These are phyloP conservation scores for Ectropis crepuscularia DNA, from an alignment of 2,888 invertebrate species.

Conservation along the genomic window DNA sequence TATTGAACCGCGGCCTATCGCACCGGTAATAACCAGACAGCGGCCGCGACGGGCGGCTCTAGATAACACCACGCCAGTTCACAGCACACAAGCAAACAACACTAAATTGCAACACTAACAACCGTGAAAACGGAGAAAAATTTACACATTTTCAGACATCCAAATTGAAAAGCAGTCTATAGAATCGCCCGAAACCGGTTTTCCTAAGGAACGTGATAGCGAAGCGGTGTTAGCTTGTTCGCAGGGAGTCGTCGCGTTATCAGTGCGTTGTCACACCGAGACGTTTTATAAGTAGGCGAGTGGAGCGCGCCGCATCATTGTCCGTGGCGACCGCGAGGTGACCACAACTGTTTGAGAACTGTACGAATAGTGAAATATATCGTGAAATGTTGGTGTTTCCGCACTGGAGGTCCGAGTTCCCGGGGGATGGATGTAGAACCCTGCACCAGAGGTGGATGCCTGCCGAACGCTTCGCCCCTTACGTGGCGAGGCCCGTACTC, in stretches of 20 bases:
- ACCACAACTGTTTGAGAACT: conserved; percentile 53
- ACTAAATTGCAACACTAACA: conserved; percentile 27
- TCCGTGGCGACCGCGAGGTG: conserved; percentile 68
- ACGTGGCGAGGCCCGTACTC: conserved; percentile 68
- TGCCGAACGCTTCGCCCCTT: conserved; percentile 76
- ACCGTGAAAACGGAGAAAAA: background rate
- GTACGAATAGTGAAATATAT: conserved; percentile 40
- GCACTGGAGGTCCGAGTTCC: conserved; percentile 71
- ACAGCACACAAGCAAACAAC: conserved; percentile 36
- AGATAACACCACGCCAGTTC: conserved; percentile 63
- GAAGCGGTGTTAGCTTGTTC: conserved; percentile 55
- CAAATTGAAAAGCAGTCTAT: conserved; percentile 1
- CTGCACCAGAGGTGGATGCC: conserved; percentile 69
- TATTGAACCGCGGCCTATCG: conserved; percentile 85
- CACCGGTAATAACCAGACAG: conserved; percentile 84
- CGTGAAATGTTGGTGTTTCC: conserved; percentile 78
- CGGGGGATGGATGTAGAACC: conserved; percentile 68
- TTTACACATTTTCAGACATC: background rate
- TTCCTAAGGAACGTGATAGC: conserved; percentile 37
- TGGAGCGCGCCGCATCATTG: conserved; percentile 69
- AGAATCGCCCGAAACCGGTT: conserved; percentile 14
- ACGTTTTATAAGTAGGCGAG: conserved; percentile 79
- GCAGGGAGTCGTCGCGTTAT: conserved; percentile 78
- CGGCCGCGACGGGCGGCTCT: conserved; percentile 79
- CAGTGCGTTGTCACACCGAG: conserved; percentile 72